These are phyloP conservation scores for Halichondria panicea DNA, from an alignment of 37 sponge, comb jelly and placozoan species.

Conservation along the genomic window DNA sequence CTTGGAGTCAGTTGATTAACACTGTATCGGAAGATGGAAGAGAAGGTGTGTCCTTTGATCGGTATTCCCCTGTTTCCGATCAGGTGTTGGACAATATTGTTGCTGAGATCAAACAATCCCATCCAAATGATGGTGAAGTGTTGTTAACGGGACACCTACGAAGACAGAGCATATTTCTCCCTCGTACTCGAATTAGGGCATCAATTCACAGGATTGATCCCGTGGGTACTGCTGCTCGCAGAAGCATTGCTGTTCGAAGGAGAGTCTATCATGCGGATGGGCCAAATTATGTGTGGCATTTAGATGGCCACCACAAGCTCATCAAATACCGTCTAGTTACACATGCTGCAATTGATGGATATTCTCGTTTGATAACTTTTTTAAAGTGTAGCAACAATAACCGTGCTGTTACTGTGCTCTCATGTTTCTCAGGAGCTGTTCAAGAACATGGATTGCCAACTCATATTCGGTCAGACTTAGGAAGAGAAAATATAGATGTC, in stretches of 20 bases:
- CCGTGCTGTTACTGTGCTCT: conserved; percentile 36
- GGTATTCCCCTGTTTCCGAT: background rate
- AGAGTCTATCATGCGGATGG: conserved; percentile 28
- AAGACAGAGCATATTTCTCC: conserved; percentile 4
- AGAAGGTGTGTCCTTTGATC: background rate
- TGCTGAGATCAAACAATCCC: background rate
- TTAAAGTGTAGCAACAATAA: conserved; percentile 38
- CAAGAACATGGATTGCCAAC: conserved; percentile 16
- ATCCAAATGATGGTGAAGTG: conserved; percentile 20
- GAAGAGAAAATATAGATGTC: conserved; percentile 52
- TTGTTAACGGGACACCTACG: conserved; percentile 7
- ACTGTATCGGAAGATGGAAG: background rate
- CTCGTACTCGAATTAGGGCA: conserved; percentile 18
- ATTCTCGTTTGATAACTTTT: conserved; percentile 34
- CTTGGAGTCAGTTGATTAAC: conserved; percentile 11
- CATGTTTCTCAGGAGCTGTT: conserved; percentile 22
- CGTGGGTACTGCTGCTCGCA: conserved; percentile 5
- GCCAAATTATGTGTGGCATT: conserved; percentile 58
- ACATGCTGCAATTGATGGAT: conserved; percentile 57
- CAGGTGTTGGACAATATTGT: background rate
- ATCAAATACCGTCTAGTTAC: conserved; percentile 58
- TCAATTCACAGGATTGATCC: conserved; percentile 48
- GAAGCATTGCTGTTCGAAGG: conserved; percentile 28
- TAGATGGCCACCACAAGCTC: conserved; percentile 57
- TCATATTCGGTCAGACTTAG: conserved; percentile 34